Percentiles rank a stretch among this genome's conserved stretches.
Conservation (phyloP, 2,888 invertebrate species). For the Sisyra nigra region DNA sequence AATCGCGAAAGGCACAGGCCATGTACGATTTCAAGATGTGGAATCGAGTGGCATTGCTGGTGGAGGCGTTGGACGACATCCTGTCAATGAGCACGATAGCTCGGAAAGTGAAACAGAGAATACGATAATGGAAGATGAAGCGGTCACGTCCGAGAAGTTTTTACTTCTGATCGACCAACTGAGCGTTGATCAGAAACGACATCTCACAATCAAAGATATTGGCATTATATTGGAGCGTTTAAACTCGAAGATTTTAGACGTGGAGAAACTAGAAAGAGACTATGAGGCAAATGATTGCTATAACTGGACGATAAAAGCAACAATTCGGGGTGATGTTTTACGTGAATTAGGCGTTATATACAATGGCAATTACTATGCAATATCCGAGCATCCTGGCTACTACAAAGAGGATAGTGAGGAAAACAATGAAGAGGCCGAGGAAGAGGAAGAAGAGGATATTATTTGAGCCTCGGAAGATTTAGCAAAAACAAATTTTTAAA, state of each 20-base stretch:
- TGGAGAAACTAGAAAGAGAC: conserved; percentile 80
- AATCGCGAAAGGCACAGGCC: conserved; percentile 47
- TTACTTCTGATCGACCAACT: conserved; percentile 84
- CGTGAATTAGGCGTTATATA: conserved; percentile 86
- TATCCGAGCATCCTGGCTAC: conserved; percentile 88
- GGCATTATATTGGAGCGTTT: conserved; percentile 86
- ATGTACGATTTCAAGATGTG: conserved; percentile 75
- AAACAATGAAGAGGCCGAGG: conserved; percentile 69
- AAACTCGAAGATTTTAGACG: conserved; percentile 85
- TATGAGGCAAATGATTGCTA: conserved; percentile 87
- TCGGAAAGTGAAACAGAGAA: conserved; percentile 89
- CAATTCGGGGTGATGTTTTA: conserved; percentile 79
- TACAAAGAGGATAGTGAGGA: conserved; percentile 79
- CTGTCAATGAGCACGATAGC: conserved; percentile 67
- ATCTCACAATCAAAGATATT: conserved; percentile 87
- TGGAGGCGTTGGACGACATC: conserved; percentile 24
- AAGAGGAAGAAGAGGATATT: conserved; percentile 56
- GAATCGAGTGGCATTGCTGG: conserved; percentile 30
- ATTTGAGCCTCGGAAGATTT: conserved; percentile 9
- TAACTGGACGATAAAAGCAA: conserved; percentile 94
- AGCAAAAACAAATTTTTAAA: conserved; percentile 1
- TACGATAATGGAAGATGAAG: conserved; percentile 83
- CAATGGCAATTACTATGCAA: conserved; percentile 89
- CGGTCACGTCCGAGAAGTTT: conserved; percentile 80
- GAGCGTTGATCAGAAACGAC: conserved; percentile 81